Evolutionary conservation across 2,797 vertebrate genomes (phyloP), one percentile per base, ranked within the genome.

Genomic region (Myiotriccus ornatus): DNA sequence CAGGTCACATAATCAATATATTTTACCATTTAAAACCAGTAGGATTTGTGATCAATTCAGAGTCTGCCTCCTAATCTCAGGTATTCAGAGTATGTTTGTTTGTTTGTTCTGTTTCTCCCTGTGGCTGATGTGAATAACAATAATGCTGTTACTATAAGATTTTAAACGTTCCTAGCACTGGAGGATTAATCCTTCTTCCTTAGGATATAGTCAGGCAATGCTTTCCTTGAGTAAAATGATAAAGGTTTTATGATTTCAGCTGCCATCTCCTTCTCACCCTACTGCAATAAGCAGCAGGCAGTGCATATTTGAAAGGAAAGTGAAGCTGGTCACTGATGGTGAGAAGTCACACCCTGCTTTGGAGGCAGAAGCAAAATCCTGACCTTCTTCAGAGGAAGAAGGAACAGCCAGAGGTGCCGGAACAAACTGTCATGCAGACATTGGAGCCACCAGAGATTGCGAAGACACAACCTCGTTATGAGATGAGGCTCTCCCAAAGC

Each of bases 1-100:
- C 59, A 41, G 71, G 87, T 74, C 90, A 89, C 70, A 20, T 77
- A 93, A 96, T 95, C 90, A 32, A 95, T 92, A 28, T 8, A 39
- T 76, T 79, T 91, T 28, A 53, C 84, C 37, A 32, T 90, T 82
- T 89, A 43, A 94, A 80, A 43, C 59, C 62, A 75, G 76, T 46
- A 39, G 73, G 52, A 69, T 93, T 84, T 89, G 64, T 56, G 21
- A 73, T 70, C 53, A 57, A 24, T 75, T 87, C 39, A 30, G 65
- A 88, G 34, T 10, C 86, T 56, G 32, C 35, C 44, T 93, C 75
- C 67, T 84, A 37, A 64, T 47, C 64, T 90, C 39, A 64, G 12
- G 46, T 34, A 56, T 81, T 88, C 71, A 41, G 78, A 46, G n/a
- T 90, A 71, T 20, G 62, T 35, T 74, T 83, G 60, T 57, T 93